Evolutionary conservation across 2,797 vertebrate genomes (phyloP), one percentile per base, ranked within the genome.

Genomic region (Neoniphon sammara): DNA sequence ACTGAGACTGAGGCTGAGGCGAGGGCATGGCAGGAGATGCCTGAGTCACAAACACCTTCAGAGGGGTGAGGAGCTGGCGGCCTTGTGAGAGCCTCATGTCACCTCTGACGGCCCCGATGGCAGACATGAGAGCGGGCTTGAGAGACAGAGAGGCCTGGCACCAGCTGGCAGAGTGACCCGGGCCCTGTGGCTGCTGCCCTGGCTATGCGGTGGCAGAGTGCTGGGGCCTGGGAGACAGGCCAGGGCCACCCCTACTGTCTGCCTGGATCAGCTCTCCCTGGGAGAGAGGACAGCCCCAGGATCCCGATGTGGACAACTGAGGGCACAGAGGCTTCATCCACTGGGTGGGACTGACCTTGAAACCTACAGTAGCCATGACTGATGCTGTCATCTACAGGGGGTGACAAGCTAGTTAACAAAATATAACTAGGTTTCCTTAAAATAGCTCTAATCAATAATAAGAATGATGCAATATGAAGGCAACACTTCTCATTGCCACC

Each of bases 151-250:
- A 85, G 88, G 85, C 87, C 87, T 85, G 86, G 88, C 89, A 92
- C 90, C 92, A 93, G 92, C 93, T 94, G 93, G 91, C 88, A 92
- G 91, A 92, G 83, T 92, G 91, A 93, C 92, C 93, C 83, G 44
- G 85, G 89, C 92, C 93, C 90, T 82, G 82, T 90, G 91, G 91
- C 90, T 87, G 78, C 80, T 87, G 89, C 87, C 89, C 88, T 87
- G 87, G 89, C 88, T 87, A 78, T 1, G 65, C 80, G 54, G 80
- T 73, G 87, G 81, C 85, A 84, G 83, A 81, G 85, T 75, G 73
- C 84, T 73, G n/a, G 36, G 83, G 89, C 87, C 87, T 86, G 81
- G 89, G 85, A 93, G 90, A 92, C 81, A 91, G 88, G 82, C 90
- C 85, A 83, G 73, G 75, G 90, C 91, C 89, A 85, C 81, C 42